Percentiles rank a stretch among this genome's conserved stretches.
phyloP scores from a whole-genome alignment of 2,113 vertebrate genomes.

The rat (Rattus norvegicus) region GRCr8 NC_086039.1:36156501-36157000 shows the following conservation, averaged over 20 bases:
- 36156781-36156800: not conserved
- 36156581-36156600: constrained; percentile 49
- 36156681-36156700: not conserved
- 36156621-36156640: constrained; percentile 49
- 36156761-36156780: not conserved
- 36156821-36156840: not conserved
- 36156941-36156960: constrained; percentile 17
- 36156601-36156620: constrained; percentile 25
- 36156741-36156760: not conserved
- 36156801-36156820: not conserved
- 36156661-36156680: not conserved
- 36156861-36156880: not conserved
- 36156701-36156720: not conserved
- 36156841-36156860: not conserved
- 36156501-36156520: not conserved
- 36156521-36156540: constrained; percentile 53
- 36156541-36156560: constrained; percentile 40
- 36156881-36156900: constrained; percentile 9
- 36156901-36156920: constrained; percentile 29
- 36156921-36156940: not conserved
- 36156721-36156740: not conserved
- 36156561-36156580: constrained; percentile 37
- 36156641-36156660: constrained; percentile 50
- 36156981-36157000: not conserved
- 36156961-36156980: not conserved